Percentiles rank a stretch among this genome's conserved stretches.
Conservation (phyloP, 1,140 invertebrate genomes). For the Drosophila busckii region DNA sequence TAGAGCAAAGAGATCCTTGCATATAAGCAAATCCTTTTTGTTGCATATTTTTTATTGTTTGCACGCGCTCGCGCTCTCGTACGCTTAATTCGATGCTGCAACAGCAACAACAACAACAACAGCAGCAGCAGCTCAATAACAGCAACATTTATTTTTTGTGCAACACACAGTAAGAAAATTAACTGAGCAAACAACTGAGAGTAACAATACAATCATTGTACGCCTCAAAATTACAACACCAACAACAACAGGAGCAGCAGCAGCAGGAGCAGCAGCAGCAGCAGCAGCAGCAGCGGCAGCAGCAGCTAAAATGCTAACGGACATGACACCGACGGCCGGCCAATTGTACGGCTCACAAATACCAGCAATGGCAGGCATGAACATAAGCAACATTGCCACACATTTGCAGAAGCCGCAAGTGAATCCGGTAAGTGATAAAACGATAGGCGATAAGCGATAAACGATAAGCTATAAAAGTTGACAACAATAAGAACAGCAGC, state of each 20-base stretch:
- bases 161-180: background rate
- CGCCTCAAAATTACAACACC: slow-evolving; percentile 54
- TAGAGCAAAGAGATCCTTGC: slow-evolving; percentile 14
- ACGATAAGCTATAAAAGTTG: too few species aligned
- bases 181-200: slow-evolving; percentile 1
- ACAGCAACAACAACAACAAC: slow-evolving; percentile 3
- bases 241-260: slow-evolving; percentile 21
- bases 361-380: slow-evolving; percentile 81
- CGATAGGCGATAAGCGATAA: background rate
- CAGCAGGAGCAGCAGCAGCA: slow-evolving; percentile 14
- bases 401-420: slow-evolving; percentile 79
- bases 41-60: slow-evolving; percentile 46
- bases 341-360: slow-evolving; percentile 81
- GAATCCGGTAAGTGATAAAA: slow-evolving; percentile 69
- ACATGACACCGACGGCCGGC: slow-evolving; percentile 81
- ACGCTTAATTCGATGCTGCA: slow-evolving; percentile 20
- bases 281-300: slow-evolving; percentile 28
- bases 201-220: slow-evolving; percentile 50
- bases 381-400: slow-evolving; percentile 79
- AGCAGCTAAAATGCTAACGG: slow-evolving; percentile 79
- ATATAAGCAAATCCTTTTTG: slow-evolving; percentile 28
- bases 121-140: background rate
- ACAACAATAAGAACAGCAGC: slow-evolving; percentile 54
- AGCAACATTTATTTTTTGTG: slow-evolving; percentile 6
- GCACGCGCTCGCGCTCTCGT: slow-evolving; percentile 30